Conservation (phyloP, 2,113 vertebrate species). For the Silurus asotus region DNA sequence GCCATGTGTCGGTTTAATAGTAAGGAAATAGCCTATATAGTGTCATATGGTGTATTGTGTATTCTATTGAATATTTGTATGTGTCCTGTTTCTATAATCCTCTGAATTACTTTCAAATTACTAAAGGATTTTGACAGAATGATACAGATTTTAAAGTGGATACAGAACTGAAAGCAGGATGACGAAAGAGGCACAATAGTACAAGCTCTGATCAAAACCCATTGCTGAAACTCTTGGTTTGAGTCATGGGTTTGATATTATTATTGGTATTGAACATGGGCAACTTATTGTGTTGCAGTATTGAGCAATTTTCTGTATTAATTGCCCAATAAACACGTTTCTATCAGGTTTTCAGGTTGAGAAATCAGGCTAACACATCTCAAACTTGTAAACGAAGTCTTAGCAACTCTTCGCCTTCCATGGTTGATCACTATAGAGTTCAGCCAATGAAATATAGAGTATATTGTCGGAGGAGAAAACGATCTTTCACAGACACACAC, state of each 20-base stretch:
- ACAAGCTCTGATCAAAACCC: background rate
- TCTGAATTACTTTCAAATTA: background rate
- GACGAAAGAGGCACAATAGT: background rate
- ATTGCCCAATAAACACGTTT: background rate
- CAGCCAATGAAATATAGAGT: background rate
- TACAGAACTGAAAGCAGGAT: background rate
- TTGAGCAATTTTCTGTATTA: background rate
- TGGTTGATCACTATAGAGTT: slow-evolving; percentile 9
- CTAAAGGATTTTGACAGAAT: background rate
- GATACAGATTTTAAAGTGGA: background rate
- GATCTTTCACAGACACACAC: background rate
- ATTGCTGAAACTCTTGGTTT: no score
- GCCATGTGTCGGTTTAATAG: background rate
- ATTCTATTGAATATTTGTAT: background rate
- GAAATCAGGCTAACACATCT: background rate
- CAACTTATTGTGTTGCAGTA: background rate
- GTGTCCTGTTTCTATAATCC: background rate
- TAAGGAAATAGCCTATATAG: background rate
- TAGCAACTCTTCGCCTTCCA: slow-evolving; percentile 27
- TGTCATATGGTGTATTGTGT: background rate
- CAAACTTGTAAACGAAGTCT: background rate
- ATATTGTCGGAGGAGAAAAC: background rate
- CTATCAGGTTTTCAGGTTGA: background rate
- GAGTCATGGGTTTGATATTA: no score
- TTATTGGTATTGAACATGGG: no score